These are phyloP conservation scores for Pipistrellus pipistrellus DNA, from an alignment of 2,797 vertebrate species.

Conservation along the genomic window DNA sequence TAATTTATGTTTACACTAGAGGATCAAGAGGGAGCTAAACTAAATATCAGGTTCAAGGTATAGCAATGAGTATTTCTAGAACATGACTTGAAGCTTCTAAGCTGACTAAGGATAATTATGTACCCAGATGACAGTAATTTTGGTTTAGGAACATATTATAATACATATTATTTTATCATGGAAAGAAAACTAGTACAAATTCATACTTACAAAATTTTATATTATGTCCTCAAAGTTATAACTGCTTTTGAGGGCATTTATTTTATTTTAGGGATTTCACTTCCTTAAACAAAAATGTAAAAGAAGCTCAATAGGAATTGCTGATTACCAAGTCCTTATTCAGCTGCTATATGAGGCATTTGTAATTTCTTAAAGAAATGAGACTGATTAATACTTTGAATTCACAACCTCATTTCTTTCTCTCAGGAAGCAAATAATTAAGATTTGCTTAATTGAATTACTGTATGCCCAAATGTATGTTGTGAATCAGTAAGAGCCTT, in stretches of 20 bases:
- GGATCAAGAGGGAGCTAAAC: neutral
- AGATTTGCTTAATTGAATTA: conserved; percentile 45
- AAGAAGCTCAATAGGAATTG: neutral
- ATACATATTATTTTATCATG: neutral
- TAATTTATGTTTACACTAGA: neutral
- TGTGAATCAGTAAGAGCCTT: neutral
- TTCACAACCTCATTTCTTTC: neutral
- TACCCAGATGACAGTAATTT: neutral
- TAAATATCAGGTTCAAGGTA: neutral
- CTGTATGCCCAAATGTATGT: neutral
- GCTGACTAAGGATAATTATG: neutral
- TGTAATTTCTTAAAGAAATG: conserved; percentile 24
- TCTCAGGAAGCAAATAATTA: neutral
- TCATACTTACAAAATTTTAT: neutral
- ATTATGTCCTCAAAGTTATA: neutral
- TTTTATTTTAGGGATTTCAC: neutral
- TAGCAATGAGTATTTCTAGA: conserved; percentile 32
- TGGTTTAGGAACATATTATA: neutral
- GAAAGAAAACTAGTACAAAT: neutral
- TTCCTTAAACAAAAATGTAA: neutral
- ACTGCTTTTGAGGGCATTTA: neutral
- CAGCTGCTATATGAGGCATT: neutral
- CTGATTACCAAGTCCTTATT: neutral
- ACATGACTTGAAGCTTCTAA: neutral
- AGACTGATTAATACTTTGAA: conserved; percentile 15